phyloP scores from a whole-genome alignment of 2,888 invertebrate species.

The Folsomia manolachei region DNA sequence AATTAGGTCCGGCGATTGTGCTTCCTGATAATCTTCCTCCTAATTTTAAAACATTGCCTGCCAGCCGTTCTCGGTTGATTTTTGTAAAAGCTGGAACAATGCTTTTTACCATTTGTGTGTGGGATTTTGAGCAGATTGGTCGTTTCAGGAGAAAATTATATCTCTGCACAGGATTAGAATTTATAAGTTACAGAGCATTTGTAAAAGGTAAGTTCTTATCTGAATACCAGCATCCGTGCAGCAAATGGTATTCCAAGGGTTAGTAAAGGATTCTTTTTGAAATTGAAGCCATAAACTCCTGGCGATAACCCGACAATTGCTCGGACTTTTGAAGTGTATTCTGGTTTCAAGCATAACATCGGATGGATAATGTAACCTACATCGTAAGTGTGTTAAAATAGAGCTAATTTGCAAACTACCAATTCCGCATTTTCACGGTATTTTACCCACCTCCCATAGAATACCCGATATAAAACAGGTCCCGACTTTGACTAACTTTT shows the following conservation, averaged over 20 bases:
- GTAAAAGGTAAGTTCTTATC: neutral
- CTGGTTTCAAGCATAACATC: neutral
- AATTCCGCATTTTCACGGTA: neutral
- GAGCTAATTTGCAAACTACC: neutral
- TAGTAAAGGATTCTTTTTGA: too few relatives aligned
- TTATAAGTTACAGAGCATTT: neutral
- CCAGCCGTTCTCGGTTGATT: neutral
- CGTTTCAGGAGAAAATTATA: neutral
- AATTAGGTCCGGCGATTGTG: neutral
- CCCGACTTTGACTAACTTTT: neutral
- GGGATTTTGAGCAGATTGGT: neutral
- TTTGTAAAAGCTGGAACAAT: neutral
- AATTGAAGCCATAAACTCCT: conserved; percentile 1
- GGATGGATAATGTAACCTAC: neutral
- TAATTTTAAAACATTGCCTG: neutral
- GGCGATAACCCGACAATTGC: neutral
- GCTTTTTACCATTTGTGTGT: neutral
- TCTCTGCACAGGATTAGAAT: neutral
- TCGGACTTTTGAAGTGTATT: conserved; percentile 1
- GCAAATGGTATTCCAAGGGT: neutral
- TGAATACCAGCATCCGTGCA: neutral
- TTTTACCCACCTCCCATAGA: neutral
- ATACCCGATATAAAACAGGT: neutral
- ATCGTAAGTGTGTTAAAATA: too few relatives aligned
- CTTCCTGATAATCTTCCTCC: neutral